Base-by-base conservation (phyloP, 2,888 invertebrate species). In the Hydropsyche betteni region DNA sequence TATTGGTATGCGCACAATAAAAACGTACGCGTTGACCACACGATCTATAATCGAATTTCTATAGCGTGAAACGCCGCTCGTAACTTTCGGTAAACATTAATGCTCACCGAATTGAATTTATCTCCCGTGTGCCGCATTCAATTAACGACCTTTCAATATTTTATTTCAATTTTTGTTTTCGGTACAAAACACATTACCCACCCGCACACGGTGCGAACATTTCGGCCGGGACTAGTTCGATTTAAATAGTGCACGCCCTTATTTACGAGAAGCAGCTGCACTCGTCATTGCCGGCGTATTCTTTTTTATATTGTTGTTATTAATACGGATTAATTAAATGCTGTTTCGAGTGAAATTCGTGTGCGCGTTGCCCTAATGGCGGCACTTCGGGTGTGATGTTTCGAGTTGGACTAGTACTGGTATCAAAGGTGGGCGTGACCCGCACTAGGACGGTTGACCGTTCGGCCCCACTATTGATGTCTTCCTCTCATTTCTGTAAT, bases 81-180 rank as follows among this genome's bases (percentile, higher is more conserved):
- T 50, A 75, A 70, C 50, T 69, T 69, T 44, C 44, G 44, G 44
- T 44, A 44, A 44, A 44, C 44, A 44, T 44, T 69, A 69, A 69
- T 53, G 34, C 75, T 70, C 51, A 44, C 53, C 52, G 36, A 75
- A 70, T 71, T 75, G 75, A 75, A 75, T 70, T 71, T 75, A 71
- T 75, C 44, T 75, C 52, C 51, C 38, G 14, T n/a, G 58, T n/a
- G 58, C 69, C 69, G 58, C 74, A 53, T 52, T 55, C 64, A 64
- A 64, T 64, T 64, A 64, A 64, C 64, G 36, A 64, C 64, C 64
- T 36, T 64, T 34, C 44, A 44, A 44, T 44, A 44, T 44, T 44
- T 44, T 44, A 44, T 44, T 44, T 44, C 44, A 44, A 44, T 44
- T 44, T 44, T 44, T 44, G 10, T 44, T 44, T 44, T 44, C 10